phyloP scores from a whole-genome alignment of 2,888 invertebrate genomes.

The Tetragonula carbonaria region DNA sequence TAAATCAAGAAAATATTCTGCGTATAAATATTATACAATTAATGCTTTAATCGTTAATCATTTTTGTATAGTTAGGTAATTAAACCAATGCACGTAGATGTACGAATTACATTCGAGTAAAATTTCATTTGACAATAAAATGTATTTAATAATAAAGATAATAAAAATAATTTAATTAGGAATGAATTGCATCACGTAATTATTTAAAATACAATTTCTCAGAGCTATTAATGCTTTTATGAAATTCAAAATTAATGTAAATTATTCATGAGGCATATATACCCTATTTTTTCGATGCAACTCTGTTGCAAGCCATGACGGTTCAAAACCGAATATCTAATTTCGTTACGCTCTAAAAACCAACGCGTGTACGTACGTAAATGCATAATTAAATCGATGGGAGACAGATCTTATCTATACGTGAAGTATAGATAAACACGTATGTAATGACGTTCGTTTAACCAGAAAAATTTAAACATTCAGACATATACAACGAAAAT shows the following conservation, averaged over 20 bases:
- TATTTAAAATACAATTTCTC: neutral
- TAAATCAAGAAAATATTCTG: neutral
- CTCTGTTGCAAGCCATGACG: conserved; percentile 52
- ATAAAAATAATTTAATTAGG: no score
- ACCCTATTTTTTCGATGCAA: conserved; percentile 39
- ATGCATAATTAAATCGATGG: conserved; percentile 29
- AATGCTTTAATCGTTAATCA: neutral
- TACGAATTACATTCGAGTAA: neutral
- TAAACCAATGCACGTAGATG: neutral
- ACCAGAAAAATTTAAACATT: neutral
- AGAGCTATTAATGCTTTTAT: neutral
- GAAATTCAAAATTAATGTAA: conserved; percentile 22
- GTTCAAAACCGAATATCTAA: conserved; percentile 69
- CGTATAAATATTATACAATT: neutral
- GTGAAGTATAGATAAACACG: neutral
- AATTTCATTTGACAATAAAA: neutral
- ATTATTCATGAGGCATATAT: conserved; percentile 42
- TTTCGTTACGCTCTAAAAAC: conserved; percentile 76
- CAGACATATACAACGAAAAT: neutral
- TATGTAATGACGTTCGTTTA: conserved; percentile 4
- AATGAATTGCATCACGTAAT: no score
- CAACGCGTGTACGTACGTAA: conserved; percentile 13
- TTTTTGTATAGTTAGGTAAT: neutral
- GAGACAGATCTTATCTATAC: conserved; percentile 16
- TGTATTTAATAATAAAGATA: neutral